Evolutionary conservation across 2,113 vertebrate species (phyloP), one percentile per base, ranked within the genome.

Genomic region (Nipponia nippon): DNA sequence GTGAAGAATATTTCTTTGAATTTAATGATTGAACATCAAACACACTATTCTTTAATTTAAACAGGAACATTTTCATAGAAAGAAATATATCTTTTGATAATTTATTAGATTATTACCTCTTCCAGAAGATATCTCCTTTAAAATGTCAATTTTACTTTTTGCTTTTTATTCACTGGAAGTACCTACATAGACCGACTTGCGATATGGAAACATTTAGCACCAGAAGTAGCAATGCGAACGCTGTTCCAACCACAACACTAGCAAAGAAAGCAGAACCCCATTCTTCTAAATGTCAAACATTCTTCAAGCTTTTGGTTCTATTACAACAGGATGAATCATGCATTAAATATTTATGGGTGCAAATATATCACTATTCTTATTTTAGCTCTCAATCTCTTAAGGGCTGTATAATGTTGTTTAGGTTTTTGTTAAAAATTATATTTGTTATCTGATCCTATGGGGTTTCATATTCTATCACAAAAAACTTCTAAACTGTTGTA

Each of bases 311-410:
- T 95, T 96, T 94, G 86, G 50, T 87, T 94, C 73, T 86, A 11
- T 86, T 95, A 86, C 77, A 95, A 85, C 40, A 91, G 47, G 23
- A 76, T 95, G 93, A 95, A 70, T 93, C 86, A 96, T 71, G 38
- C 77, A 92, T 96, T 91, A 96, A 97, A 76, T 84, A 96, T 96
- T 95, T 95, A 92, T 92, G 55, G 53, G 16, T 87, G 69, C 85
- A 96, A 97, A 96, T 95, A 96, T 71, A 80, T 66, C 79, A 46
- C 58, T 75, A 23, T 77, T 71, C 81, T 86, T 97, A 94, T 93
- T 96, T 76, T 89, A 93, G 83, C 49, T 73, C 52, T 94, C 42
- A 38, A 3, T 84, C 61, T 91, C 91, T 86, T 86, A 16, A 14
- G 47, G 23, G 42, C 25, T 77, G 36, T 56, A 52, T 73, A 90